Percentiles rank a stretch among this genome's conserved stretches.
Conservation (phyloP, 1,140 invertebrate species). For the Hylaeus anthracinus region DNA sequence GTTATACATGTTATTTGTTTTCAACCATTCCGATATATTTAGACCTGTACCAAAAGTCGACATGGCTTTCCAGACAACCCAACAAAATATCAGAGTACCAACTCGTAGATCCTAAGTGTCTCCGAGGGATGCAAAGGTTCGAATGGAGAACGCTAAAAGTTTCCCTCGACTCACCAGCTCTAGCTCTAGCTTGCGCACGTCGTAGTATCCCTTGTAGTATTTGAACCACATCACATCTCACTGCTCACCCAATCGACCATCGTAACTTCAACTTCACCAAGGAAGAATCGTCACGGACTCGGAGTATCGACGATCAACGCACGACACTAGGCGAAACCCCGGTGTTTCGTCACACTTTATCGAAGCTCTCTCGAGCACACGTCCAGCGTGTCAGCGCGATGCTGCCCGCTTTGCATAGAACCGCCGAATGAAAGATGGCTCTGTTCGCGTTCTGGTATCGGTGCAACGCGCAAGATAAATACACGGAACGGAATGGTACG, state of each 20-base stretch:
- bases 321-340: background rate
- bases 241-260: background rate
- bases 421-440: conserved; percentile 53
- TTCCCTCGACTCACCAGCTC: conserved; percentile 66
- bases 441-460: conserved; percentile 48
- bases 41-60: no score
- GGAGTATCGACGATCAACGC: background rate
- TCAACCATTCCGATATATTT: no score
- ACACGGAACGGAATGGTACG: conserved; percentile 25
- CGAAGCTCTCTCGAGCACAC: conserved; percentile 13
- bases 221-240: conserved; percentile 72
- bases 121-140: no score
- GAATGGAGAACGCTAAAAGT: no score
- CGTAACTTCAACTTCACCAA: conserved; percentile 7
- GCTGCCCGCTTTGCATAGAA: conserved; percentile 27
- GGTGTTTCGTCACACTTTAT: conserved; percentile 4
- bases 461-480: conserved; percentile 43
- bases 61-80: no score
- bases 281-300: background rate
- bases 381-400: conserved; percentile 43
- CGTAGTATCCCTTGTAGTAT: conserved; percentile 75
- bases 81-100: no score
- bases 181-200: conserved; percentile 70
- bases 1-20: no score
- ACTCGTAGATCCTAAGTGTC: no score